A percentile compares a stretch with the other conserved stretches of the same genome.
Conservation (phyloP, 1,140 invertebrate genomes). For the Neodiprion virginianus region DNA sequence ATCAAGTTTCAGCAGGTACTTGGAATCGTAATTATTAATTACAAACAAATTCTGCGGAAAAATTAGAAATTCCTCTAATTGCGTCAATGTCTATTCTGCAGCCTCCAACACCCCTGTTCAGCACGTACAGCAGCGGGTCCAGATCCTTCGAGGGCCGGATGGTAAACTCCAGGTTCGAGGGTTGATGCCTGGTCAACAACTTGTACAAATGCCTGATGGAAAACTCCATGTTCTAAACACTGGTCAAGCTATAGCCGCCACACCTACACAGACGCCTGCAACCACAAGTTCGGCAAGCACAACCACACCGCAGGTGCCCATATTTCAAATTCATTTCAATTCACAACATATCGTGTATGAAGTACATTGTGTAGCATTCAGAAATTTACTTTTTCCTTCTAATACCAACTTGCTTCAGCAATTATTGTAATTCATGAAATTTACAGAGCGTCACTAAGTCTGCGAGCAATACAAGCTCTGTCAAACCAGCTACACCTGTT, state of each 20-base stretch:
- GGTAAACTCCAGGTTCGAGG: constrained; percentile 92
- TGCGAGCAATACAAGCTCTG: constrained; percentile 5
- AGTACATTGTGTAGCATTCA: too few species aligned
- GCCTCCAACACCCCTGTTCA: constrained; percentile 39
- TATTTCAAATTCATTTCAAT: background rate
- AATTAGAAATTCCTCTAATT: constrained; percentile 10
- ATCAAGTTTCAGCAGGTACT: constrained; percentile 31
- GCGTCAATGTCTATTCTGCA: constrained; percentile 15
- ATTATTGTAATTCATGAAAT: background rate
- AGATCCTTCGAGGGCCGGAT: constrained; percentile 88
- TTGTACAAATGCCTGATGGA: constrained; percentile 92
- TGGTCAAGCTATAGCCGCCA: constrained; percentile 50
- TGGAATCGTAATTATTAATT: constrained; percentile 12
- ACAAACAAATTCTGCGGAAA: constrained; percentile 7
- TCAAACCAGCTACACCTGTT: background rate
- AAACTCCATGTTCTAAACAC: constrained; percentile 87
- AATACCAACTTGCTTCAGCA: too few species aligned
- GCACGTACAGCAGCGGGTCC: constrained; percentile 77
- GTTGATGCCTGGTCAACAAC: constrained; percentile 90
- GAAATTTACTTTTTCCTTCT: too few species aligned
- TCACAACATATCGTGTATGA: too few species aligned
- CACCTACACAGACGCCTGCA: constrained; percentile 31
- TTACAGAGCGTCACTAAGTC: background rate
- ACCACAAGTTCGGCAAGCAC: constrained; percentile 32
- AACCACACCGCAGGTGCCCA: constrained; percentile 28